Evolutionary conservation across 2,888 invertebrate genomes (phyloP).

Genomic region (Minunthozetes semirufus): DNA sequence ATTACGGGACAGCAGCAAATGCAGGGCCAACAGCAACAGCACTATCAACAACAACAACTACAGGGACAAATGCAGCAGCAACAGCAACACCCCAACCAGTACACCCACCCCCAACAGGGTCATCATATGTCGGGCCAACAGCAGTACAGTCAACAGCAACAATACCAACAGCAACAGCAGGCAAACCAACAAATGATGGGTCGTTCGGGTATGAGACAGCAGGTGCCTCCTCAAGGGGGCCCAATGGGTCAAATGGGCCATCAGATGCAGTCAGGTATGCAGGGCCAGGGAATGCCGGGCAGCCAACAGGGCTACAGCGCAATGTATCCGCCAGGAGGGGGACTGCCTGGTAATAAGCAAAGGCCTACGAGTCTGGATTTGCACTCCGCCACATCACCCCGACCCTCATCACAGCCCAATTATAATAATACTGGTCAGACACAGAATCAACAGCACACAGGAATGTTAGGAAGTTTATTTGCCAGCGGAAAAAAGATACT

Average conservation of each 20-base stretch:
- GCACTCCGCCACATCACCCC: background rate
- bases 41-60: background rate
- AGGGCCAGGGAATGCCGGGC: conserved; percentile 37
- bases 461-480: conserved; percentile 37
- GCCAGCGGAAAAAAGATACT: conserved; percentile 38
- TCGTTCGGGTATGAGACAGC: conserved; percentile 65
- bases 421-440: background rate
- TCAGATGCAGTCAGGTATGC: conserved; percentile 39
- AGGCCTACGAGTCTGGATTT: conserved; percentile 35
- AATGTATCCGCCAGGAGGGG: conserved; percentile 30
- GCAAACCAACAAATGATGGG: conserved; percentile 39
- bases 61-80: background rate
- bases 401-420: conserved; percentile 17
- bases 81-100: conserved; percentile 33
- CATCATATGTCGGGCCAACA: conserved; percentile 3
- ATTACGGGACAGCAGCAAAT: conserved; percentile 11
- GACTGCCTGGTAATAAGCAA: conserved; percentile 37
- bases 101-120: background rate
- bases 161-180: conserved; percentile 37
- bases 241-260: conserved; percentile 61
- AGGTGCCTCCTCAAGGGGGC: conserved; percentile 76
- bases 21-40: conserved; percentile 10
- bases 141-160: conserved; percentile 33
- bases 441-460: conserved; percentile 31
- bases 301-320: conserved; percentile 34